phyloP scores from a whole-genome alignment of 2,113 vertebrate genomes.

The Castor canadensis region DNA sequence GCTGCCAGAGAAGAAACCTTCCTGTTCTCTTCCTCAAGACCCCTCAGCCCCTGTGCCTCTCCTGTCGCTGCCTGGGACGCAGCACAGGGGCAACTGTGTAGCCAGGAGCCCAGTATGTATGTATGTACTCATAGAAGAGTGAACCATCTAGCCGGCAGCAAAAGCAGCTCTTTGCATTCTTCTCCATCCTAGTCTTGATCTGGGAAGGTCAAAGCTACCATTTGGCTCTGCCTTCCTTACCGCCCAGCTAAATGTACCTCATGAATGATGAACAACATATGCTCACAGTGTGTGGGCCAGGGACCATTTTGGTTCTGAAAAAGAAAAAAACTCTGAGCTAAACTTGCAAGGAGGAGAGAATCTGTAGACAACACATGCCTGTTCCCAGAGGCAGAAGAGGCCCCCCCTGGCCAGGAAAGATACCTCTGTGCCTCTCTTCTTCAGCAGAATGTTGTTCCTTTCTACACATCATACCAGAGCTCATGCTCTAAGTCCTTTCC shows the following conservation, averaged over 20 bases:
- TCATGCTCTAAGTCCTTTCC: background rate
- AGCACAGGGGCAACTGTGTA: fast-evolving
- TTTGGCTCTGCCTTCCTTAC: background rate
- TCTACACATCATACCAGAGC: background rate
- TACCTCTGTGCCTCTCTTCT: background rate
- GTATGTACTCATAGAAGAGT: fast-evolving
- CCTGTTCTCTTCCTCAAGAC: background rate
- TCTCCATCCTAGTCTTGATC: background rate
- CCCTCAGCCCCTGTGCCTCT: background rate
- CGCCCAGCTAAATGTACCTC: background rate
- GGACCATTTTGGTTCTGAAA: background rate
- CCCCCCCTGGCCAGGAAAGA: background rate
- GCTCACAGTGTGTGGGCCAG: background rate
- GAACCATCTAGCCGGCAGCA: background rate
- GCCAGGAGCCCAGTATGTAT: background rate
- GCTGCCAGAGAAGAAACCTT: background rate
- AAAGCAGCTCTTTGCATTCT: background rate
- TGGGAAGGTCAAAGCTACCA: constrained; percentile 5
- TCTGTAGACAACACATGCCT: background rate
- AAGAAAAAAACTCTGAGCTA: background rate
- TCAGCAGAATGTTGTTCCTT: background rate
- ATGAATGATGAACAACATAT: background rate
- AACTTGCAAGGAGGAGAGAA: background rate
- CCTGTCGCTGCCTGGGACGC: no score
- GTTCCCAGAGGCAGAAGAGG: background rate